Base-by-base conservation (phyloP, 1,140 invertebrate species). In the Venustaconcha ellipsiformis region DNA sequence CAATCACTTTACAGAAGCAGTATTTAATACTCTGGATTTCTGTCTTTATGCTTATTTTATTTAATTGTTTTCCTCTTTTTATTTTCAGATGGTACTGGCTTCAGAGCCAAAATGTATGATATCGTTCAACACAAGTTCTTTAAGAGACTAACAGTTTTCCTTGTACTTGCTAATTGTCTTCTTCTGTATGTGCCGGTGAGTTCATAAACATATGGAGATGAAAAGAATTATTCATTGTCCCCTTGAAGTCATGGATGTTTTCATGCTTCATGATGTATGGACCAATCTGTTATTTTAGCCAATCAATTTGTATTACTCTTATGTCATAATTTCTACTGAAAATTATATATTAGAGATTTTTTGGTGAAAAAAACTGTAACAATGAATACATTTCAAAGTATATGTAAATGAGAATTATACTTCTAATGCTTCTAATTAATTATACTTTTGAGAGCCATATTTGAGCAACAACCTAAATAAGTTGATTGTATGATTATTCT, bases 61-160 rank as follows among this genome's bases (percentile, higher is more conserved):
- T n/a, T 62, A 30, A 56, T 12, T 26, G 57, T 57, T 48, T 57
- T 30, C 13, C 17, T 72, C 70, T 12, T 57, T 57, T 81, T 23
- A 23, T 23, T 23, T 79, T 15, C 79, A 85, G 88, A 89, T 71
- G 79, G 81, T 11, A 88, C 81, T 72, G 82, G 80, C n/a, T 95
- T 99, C 79, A 92, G 98, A 76, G 95, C 97, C 18, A 96, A 97
- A 83, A 96, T 99, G 59, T 99, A 99, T 89, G 98, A 99, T 89
- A 96, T 99, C 48, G 99, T 98, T 0, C 98, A 99, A 89, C 95
- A 99, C 88, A 94, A 97, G 78, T 94, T 94, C 86, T 99, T 99
- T 89, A 99, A 99, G 89, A 91, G 97, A 77, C 94, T 96, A 74
- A 96, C 99, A 72, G 97, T 97, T 1, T 92, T 96, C 18, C 94